Conservation (phyloP, 2,113 vertebrate species). For the Hemibagrus wyckioides region DNA sequence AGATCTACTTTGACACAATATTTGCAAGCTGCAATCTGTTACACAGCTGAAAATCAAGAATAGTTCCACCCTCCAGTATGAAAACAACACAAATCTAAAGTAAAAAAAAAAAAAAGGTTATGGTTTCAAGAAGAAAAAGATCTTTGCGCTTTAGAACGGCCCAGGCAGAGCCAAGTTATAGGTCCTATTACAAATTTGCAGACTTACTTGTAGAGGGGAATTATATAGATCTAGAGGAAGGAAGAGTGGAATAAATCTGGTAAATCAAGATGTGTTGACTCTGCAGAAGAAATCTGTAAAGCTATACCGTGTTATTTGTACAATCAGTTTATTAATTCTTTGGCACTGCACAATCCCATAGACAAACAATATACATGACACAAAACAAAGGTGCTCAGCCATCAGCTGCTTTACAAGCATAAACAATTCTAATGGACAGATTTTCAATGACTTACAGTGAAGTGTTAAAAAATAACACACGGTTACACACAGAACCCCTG, state of each 20-base stretch:
- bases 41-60: background rate
- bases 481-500: too few relatives aligned
- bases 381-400: background rate
- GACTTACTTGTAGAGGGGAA: background rate
- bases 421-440: too few relatives aligned
- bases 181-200: background rate
- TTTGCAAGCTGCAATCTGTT: background rate
- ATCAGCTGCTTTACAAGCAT: background rate
- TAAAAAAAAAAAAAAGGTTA: too few relatives aligned
- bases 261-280: too few relatives aligned
- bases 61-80: background rate
- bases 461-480: too few relatives aligned
- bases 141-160: background rate
- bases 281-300: too few relatives aligned
- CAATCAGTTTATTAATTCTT: too few relatives aligned
- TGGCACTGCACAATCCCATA: background rate
- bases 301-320: too few relatives aligned
- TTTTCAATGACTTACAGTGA: too few relatives aligned
- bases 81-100: background rate
- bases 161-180: background rate
- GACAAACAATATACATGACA: background rate
- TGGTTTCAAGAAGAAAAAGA: background rate
- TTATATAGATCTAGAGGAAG: too few relatives aligned
- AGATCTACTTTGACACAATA: background rate
- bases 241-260: too few relatives aligned